Percentiles rank a stretch among this genome's conserved stretches.
phyloP scores from a whole-genome alignment of 2,797 vertebrate genomes.

The Clamator glandarius region DNA sequence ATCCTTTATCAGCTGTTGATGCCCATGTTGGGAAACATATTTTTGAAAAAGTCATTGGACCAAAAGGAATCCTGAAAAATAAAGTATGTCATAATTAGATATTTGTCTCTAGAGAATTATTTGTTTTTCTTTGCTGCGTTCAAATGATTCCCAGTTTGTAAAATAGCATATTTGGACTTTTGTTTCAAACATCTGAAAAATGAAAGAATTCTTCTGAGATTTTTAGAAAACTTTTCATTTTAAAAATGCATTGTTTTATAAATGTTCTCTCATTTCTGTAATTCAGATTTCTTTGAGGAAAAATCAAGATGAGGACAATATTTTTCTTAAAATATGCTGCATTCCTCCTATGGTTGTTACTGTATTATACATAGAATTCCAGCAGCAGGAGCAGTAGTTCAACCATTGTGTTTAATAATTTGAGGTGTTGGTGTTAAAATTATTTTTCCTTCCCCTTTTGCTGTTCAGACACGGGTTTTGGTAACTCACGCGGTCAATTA shows the following conservation, averaged over 20 bases:
- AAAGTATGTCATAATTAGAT: constrained; percentile 78
- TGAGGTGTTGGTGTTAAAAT: not conserved
- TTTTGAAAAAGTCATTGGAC: constrained; percentile 93
- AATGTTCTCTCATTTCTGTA: not conserved
- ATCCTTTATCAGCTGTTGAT: constrained; percentile 94
- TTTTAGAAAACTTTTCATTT: not conserved
- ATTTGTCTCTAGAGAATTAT: not conserved
- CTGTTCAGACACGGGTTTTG: constrained; percentile 85
- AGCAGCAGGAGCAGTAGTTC: not conserved
- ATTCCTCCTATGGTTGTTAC: not conserved
- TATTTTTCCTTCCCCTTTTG: not conserved
- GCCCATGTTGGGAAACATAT: constrained; percentile 97
- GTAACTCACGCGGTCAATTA: constrained; percentile 92
- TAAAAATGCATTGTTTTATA: too few relatives aligned
- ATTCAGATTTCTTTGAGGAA: not conserved
- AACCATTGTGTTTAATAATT: not conserved
- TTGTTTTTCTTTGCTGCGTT: not conserved
- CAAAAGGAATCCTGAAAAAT: constrained; percentile 88
- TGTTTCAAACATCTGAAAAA: not conserved
- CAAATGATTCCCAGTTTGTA: not conserved
- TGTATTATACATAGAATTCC: not conserved
- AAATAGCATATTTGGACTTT: not conserved
- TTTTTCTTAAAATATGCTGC: not conserved
- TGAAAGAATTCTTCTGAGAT: not conserved
- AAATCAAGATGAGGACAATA: not conserved